A percentile compares a stretch with the other conserved stretches of the same genome.
phyloP scores from a whole-genome alignment of 2,113 vertebrate genomes.

The Sander lucioperca region DNA sequence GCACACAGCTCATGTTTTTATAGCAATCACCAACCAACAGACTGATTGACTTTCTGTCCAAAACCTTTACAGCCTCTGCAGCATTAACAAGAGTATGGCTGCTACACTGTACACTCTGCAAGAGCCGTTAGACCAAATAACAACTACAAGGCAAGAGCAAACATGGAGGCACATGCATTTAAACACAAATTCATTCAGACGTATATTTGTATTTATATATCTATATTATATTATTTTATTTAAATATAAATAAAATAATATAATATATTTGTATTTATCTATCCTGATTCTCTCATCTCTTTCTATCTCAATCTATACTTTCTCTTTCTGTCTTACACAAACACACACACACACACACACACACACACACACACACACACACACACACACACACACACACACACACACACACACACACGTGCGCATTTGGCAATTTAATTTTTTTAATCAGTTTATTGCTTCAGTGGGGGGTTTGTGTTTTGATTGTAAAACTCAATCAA shows the following conservation, averaged over 20 bases:
- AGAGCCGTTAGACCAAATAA: background rate
- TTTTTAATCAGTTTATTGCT: conserved; percentile 41
- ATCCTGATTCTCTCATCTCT: background rate
- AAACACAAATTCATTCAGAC: background rate
- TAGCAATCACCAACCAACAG: conserved; percentile 11
- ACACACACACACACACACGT: background rate
- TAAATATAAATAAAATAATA: too few species aligned
- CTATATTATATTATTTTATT: too few species aligned
- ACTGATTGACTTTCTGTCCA: conserved; percentile 48
- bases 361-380: background rate
- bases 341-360: background rate
- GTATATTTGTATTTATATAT: background rate
- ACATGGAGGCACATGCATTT: background rate
- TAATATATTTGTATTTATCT: background rate
- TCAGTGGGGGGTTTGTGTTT: conserved; percentile 20
- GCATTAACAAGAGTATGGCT: conserved; percentile 20
- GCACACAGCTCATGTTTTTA: conserved; percentile 11
- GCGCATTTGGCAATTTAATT: background rate
- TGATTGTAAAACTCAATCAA: conserved; percentile 27
- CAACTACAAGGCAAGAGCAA: background rate
- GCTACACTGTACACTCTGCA: background rate
- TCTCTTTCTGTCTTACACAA: background rate
- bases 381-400: background rate
- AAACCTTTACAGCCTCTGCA: conserved; percentile 30
- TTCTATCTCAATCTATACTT: background rate